A percentile compares a stretch with the other conserved stretches of the same genome.
Evolutionary conservation across 2,888 invertebrate genomes (phyloP).

Genomic region (Xanthorhoe spadicearia): DNA sequence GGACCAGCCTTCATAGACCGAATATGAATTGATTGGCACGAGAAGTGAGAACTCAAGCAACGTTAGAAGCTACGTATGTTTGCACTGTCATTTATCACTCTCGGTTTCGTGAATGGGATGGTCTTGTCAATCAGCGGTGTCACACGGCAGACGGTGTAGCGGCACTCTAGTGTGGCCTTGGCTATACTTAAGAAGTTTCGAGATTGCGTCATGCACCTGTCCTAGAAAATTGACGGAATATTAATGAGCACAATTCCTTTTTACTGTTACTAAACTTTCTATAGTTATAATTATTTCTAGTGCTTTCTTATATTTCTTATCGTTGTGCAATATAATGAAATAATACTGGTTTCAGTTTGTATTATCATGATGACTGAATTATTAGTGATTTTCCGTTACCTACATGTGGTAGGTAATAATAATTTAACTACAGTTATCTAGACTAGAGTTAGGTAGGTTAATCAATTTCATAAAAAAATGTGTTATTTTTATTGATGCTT

Average conservation of each 20-base stretch:
- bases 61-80: constrained; percentile 13
- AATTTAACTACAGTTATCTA: too few relatives aligned
- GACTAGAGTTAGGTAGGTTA: not conserved
- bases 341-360: not conserved
- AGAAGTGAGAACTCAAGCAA: not conserved
- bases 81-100: constrained; percentile 22
- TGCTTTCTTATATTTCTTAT: constrained; percentile 4
- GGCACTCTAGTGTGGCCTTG: constrained; percentile 23
- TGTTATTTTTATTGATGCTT: too few relatives aligned
- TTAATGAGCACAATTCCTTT: constrained; percentile 1
- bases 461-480: not conserved
- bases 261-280: constrained; percentile 20
- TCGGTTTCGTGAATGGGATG: constrained; percentile 33
- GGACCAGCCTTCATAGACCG: too few relatives aligned
- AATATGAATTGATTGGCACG: not conserved
- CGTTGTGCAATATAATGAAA: constrained; percentile 27
- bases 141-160: constrained; percentile 25
- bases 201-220: constrained; percentile 33
- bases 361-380: not conserved
- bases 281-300: not conserved
- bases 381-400: not conserved
- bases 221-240: constrained; percentile 23
- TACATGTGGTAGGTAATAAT: too few relatives aligned
- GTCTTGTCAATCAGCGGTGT: constrained; percentile 26
- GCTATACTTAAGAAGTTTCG: constrained; percentile 23